A percentile compares a stretch with the other conserved stretches of the same genome.
Conservation (phyloP, 2,797 vertebrate genomes). For the Emys orbicularis region DNA sequence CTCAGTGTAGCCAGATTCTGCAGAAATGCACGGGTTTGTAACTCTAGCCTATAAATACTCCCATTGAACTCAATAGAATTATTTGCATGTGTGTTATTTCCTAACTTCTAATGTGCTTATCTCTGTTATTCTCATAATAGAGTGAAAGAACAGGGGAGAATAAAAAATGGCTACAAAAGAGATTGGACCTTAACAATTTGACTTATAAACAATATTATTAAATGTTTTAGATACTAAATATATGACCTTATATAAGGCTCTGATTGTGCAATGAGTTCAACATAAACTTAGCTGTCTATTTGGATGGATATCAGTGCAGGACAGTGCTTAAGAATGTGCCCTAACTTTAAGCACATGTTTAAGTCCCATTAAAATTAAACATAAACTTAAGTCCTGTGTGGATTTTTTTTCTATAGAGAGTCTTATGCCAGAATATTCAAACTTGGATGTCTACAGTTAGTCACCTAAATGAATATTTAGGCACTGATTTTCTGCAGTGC, state of each 20-base stretch:
- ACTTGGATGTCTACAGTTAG: background rate
- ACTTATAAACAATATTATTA: background rate
- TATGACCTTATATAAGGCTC: rapidly evolving
- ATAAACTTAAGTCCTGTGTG: background rate
- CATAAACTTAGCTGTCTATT: background rate
- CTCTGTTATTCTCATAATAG: background rate
- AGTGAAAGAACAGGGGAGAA: background rate
- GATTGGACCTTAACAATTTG: background rate
- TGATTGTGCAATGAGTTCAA: background rate
- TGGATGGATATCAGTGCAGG: background rate
- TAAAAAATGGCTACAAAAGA: rapidly evolving
- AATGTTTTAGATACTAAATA: background rate
- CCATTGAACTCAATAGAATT: background rate
- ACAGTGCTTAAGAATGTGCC: background rate
- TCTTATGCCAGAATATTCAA: background rate
- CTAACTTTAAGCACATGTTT: background rate
- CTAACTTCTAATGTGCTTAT: background rate
- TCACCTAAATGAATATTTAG: background rate
- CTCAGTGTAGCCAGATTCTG: background rate
- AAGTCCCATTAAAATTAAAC: background rate
- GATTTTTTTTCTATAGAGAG: background rate
- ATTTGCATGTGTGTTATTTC: background rate
- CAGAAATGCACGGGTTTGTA: background rate
- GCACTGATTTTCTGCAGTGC: background rate
- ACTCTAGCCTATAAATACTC: background rate